Evolutionary conservation across 1,140 invertebrate species (phyloP).

Genomic region (Apis florea): DNA sequence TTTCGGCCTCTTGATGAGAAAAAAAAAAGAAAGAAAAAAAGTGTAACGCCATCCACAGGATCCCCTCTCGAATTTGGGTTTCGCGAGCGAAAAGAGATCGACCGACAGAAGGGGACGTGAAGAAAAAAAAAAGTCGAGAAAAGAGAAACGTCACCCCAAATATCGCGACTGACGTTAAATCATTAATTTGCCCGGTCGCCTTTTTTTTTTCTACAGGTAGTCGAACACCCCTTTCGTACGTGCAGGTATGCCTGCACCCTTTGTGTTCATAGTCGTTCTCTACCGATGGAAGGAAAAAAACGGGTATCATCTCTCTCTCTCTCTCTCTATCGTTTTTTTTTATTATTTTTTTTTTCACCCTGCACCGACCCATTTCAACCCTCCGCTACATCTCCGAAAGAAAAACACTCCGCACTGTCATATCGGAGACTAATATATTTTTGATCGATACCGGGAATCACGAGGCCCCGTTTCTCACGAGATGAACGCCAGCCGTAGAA

Average conservation of each 20-base stretch:
- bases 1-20: slow-evolving; percentile 5
- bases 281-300: slow-evolving; percentile 49
- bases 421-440: slow-evolving; percentile 81
- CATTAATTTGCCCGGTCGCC: slow-evolving; percentile 78
- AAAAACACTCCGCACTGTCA: slow-evolving; percentile 80
- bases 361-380: slow-evolving; percentile 19
- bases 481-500: slow-evolving; percentile 46
- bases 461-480: slow-evolving; percentile 76
- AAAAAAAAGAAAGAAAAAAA: slow-evolving; percentile 14
- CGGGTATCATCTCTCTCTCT: slow-evolving; percentile 17
- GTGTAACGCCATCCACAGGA: slow-evolving; percentile 39
- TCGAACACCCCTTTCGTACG: slow-evolving; percentile 69
- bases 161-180: slow-evolving; percentile 78
- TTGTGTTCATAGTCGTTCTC: slow-evolving; percentile 65
- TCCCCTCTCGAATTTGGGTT: slow-evolving; percentile 28
- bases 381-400: slow-evolving; percentile 56
- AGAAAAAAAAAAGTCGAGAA: slow-evolving; percentile 7
- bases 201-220: slow-evolving; percentile 74
- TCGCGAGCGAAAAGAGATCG: slow-evolving; percentile 49
- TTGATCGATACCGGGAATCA: slow-evolving; percentile 77
- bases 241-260: slow-evolving; percentile 72
- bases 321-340: neutral
- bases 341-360: slow-evolving; percentile 8
- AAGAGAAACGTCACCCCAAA: slow-evolving; percentile 66
- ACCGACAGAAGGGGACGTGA: slow-evolving; percentile 32